These are phyloP conservation scores for Lysandra coridon DNA, from an alignment of 2,888 invertebrate species.

Conservation along the genomic window DNA sequence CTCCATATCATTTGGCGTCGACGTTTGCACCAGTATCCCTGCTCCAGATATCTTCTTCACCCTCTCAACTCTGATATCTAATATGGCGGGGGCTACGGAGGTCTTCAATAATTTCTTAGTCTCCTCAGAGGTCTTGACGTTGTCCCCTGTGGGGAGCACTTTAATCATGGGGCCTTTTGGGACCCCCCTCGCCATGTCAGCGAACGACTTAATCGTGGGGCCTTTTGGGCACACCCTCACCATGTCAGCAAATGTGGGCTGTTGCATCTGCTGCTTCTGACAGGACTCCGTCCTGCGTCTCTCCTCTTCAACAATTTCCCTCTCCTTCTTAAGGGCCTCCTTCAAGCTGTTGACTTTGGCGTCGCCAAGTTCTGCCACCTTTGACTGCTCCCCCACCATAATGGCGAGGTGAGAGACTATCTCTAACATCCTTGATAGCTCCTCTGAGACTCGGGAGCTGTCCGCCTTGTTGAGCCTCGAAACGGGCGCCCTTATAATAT, in stretches of 20 bases:
- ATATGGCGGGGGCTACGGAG: no score
- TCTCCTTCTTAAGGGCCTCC: no score
- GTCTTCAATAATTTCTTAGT: slow-evolving; percentile 36
- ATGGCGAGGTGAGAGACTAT: no score
- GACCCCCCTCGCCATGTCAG: not conserved
- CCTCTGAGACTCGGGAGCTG: not conserved
- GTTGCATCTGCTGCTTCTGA: not conserved
- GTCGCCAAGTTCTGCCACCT: no score
- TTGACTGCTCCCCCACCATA: no score
- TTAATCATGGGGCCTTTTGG: not conserved
- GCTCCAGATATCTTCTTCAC: no score
- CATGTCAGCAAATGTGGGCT: not conserved
- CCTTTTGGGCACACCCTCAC: not conserved
- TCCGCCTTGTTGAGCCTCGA: not conserved
- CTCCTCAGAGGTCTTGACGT: slow-evolving; percentile 35
- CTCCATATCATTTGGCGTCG: not conserved
- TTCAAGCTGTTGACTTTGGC: no score
- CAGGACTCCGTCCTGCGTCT: no score
- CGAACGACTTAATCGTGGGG: not conserved
- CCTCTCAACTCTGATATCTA: no score
- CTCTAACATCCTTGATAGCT: not conserved
- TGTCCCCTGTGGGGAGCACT: not conserved
- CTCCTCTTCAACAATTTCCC: no score
- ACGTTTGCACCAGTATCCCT: no score
- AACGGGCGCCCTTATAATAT: not conserved